phyloP scores from a whole-genome alignment of 2,888 invertebrate genomes.

The Archaeoteleia sp. region DNA sequence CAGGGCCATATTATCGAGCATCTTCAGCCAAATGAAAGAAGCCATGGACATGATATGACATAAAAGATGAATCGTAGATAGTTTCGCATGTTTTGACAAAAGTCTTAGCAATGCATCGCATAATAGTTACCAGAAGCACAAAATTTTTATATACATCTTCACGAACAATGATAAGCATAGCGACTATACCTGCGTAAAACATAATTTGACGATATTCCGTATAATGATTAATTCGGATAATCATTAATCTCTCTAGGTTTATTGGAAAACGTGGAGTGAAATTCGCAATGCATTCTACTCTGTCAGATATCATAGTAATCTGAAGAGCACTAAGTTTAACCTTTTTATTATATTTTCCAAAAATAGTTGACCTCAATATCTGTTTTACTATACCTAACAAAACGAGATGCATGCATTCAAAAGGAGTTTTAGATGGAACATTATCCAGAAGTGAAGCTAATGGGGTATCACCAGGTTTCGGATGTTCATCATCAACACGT shows the following conservation, averaged over 20 bases:
- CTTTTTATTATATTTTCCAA: neutral
- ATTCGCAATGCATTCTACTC: neutral
- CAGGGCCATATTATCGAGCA: neutral
- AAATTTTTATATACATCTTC: slow-evolving; percentile 13
- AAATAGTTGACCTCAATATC: neutral
- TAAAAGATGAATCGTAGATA: slow-evolving; percentile 12
- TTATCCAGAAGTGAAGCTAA: neutral
- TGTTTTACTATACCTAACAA: slow-evolving; percentile 7
- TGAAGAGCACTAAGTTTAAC: neutral
- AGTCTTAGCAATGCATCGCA: slow-evolving; percentile 8
- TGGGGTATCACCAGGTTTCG: neutral
- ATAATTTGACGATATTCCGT: slow-evolving; percentile 12
- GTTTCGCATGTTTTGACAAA: slow-evolving; percentile 8
- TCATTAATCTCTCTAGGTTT: slow-evolving; percentile 4
- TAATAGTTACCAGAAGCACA: slow-evolving; percentile 11
- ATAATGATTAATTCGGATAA: neutral
- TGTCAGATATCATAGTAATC: neutral
- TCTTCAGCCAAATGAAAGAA: slow-evolving; percentile 13
- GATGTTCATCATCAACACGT: slow-evolving; percentile 7
- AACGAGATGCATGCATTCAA: slow-evolving; percentile 11
- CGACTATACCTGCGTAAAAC: slow-evolving; percentile 1
- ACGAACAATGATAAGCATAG: neutral
- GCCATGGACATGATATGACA: slow-evolving; percentile 19
- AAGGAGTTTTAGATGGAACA: neutral
- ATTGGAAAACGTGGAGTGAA: slow-evolving; percentile 1